Percentiles rank a stretch among this genome's conserved stretches.
Evolutionary conservation across 2,113 vertebrate genomes (phyloP).

Genomic region (Ancistrus triradiatus): DNA sequence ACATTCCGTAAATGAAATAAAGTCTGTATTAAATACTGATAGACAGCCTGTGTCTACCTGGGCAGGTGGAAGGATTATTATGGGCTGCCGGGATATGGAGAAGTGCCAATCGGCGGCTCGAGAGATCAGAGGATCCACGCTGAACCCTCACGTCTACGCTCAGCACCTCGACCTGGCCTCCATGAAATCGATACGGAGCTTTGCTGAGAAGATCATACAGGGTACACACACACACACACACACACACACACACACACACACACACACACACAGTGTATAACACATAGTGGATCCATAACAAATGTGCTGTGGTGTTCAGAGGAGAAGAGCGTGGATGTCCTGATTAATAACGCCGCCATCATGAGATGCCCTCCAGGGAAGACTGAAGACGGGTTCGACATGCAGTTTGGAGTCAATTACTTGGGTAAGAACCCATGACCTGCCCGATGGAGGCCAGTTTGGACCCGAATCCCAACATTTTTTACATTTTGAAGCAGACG

Average conservation of each 20-base stretch:
- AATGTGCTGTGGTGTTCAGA: slow-evolving; percentile 54
- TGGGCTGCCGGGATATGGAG: slow-evolving; percentile 80
- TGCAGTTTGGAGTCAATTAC: slow-evolving; percentile 84
- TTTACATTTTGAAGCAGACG: no score
- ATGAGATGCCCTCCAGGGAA: slow-evolving; percentile 81
- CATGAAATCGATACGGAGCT: slow-evolving; percentile 72
- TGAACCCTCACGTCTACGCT: slow-evolving; percentile 72
- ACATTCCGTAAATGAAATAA: no score
- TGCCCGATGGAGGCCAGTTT: no score
- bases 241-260: neutral
- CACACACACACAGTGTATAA: neutral
- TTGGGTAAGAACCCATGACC: slow-evolving; percentile 71
- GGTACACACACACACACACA: slow-evolving; percentile 50
- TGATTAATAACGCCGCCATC: slow-evolving; percentile 82
- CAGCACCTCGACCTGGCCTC: slow-evolving; percentile 75
- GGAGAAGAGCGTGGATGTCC: slow-evolving; percentile 71
- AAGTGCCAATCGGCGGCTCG: slow-evolving; percentile 76
- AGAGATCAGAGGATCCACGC: slow-evolving; percentile 74
- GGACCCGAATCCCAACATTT: no score
- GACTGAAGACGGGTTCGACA: slow-evolving; percentile 82
- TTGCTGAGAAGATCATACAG: slow-evolving; percentile 63
- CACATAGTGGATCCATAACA: no score
- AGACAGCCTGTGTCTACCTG: neutral
- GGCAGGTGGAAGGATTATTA: slow-evolving; percentile 76
- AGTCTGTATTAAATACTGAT: neutral